Evolutionary conservation across 2,797 vertebrate species (phyloP).

Genomic region (Microctenopoma lineatum): DNA sequence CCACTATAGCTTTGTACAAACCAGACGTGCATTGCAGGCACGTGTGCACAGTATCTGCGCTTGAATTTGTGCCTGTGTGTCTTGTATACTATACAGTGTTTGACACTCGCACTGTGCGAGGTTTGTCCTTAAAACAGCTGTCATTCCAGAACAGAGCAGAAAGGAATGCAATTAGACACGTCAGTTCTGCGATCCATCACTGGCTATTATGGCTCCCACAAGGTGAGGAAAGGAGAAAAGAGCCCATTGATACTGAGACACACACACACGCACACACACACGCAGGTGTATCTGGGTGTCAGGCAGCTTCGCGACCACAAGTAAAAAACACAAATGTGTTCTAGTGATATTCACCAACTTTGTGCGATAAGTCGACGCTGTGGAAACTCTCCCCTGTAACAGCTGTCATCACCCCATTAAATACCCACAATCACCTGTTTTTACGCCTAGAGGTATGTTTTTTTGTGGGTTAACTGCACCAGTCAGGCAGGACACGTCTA

Average conservation of each 20-base stretch:
- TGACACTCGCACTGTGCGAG: conserved; percentile 69
- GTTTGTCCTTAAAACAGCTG: conserved; percentile 91
- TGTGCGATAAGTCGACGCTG: conserved; percentile 14
- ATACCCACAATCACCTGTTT: not conserved
- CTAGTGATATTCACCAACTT: conserved; percentile 7
- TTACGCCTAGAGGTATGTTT: not conserved
- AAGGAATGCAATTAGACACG: conserved; percentile 93
- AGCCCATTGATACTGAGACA: conserved; percentile 46
- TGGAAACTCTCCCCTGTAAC: not conserved
- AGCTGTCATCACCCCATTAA: not conserved
- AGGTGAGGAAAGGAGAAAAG: conserved; percentile 87
- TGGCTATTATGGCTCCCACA: conserved; percentile 88
- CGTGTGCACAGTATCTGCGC: not conserved
- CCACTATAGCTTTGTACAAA: conserved; percentile 10
- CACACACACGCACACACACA: not conserved
- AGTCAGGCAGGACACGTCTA: not conserved
- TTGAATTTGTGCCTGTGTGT: conserved; percentile 9
- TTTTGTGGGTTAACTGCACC: not conserved
- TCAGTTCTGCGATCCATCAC: conserved; percentile 91
- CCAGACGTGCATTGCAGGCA: conserved; percentile 6
- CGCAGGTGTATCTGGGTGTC: conserved; percentile 20
- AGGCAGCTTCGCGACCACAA: conserved; percentile 44
- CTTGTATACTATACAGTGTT: conserved; percentile 80
- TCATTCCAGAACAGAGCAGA: conserved; percentile 90
- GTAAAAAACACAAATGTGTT: conserved; percentile 47